Conservation (phyloP, 2,797 vertebrate genomes). For the Synaphobranchus kaupii region DNA sequence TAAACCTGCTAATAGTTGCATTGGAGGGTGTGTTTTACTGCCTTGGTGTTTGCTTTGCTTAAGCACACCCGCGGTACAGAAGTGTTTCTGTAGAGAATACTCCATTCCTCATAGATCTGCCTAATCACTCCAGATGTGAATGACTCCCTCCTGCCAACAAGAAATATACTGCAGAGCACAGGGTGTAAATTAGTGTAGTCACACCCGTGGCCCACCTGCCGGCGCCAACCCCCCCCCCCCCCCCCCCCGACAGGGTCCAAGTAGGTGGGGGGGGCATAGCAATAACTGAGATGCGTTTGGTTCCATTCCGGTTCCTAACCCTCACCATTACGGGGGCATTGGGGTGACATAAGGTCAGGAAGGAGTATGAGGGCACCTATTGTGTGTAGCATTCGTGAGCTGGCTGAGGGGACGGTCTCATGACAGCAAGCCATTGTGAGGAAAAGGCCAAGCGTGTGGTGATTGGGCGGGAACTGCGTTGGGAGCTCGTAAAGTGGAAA, state of each 20-base stretch:
- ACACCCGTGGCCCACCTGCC: too few relatives aligned
- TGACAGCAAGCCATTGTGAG: slow-evolving; percentile 33
- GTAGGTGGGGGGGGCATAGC: not conserved
- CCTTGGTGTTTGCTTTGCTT: not conserved
- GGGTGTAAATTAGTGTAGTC: not conserved
- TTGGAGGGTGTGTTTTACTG: not conserved
- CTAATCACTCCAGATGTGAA: slow-evolving; percentile 4
- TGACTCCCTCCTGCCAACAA: not conserved
- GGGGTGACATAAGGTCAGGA: slow-evolving; percentile 28
- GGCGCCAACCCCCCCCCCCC: not conserved
- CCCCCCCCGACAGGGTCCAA: not conserved
- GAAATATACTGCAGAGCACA: not conserved
- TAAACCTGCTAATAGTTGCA: not conserved
- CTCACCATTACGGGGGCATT: not conserved
- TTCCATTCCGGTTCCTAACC: not conserved
- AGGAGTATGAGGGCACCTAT: slow-evolving; percentile 27
- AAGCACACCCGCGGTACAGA: not conserved
- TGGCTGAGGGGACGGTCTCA: slow-evolving; percentile 19
- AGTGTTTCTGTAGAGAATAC: not conserved
- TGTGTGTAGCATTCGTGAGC: slow-evolving; percentile 26
- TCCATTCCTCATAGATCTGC: not conserved
- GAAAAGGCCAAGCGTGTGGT: slow-evolving; percentile 25
- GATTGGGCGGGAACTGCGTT: slow-evolving; percentile 13
- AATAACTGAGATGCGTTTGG: not conserved
- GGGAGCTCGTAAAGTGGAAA: slow-evolving; percentile 29